Conservation (phyloP, 2,888 invertebrate species). For the Vanessa cardui region DNA sequence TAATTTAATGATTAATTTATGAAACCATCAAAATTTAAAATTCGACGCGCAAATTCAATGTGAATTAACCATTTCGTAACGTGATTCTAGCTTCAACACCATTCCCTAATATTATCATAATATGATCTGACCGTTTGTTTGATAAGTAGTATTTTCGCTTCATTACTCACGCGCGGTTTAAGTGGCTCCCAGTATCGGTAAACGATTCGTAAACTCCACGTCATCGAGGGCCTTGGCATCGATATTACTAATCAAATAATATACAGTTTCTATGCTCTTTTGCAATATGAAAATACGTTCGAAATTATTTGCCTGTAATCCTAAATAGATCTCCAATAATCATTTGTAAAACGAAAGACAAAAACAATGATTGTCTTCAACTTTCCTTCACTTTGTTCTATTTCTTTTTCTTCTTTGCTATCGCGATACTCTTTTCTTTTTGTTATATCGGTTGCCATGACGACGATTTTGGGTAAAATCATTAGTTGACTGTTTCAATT, state of each 20-base stretch:
- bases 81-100: slow-evolving; percentile 4
- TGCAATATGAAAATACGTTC: slow-evolving; percentile 26
- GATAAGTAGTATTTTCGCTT: slow-evolving; percentile 45
- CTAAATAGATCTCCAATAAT: slow-evolving; percentile 13
- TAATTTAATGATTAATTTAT: no score
- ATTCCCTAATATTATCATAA: slow-evolving; percentile 21
- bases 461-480: no score
- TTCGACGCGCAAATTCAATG: not conserved
- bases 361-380: no score
- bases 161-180: slow-evolving; percentile 46
- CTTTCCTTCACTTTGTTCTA: no score
- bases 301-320: slow-evolving; percentile 15
- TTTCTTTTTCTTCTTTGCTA: no score
- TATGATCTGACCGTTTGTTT: slow-evolving; percentile 37
- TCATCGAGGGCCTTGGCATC: slow-evolving; percentile 45
- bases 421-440: no score
- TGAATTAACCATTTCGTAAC: not conserved
- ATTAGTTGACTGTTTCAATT: no score
- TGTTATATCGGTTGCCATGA: no score
- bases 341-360: no score
- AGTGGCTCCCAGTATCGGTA: slow-evolving; percentile 40
- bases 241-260: slow-evolving; percentile 41
- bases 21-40: no score
- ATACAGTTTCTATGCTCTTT: slow-evolving; percentile 36
- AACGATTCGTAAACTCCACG: slow-evolving; percentile 37